These are phyloP conservation scores for Cebidichthys violaceus DNA, from an alignment of 2,113 vertebrate species.

Conservation along the genomic window DNA sequence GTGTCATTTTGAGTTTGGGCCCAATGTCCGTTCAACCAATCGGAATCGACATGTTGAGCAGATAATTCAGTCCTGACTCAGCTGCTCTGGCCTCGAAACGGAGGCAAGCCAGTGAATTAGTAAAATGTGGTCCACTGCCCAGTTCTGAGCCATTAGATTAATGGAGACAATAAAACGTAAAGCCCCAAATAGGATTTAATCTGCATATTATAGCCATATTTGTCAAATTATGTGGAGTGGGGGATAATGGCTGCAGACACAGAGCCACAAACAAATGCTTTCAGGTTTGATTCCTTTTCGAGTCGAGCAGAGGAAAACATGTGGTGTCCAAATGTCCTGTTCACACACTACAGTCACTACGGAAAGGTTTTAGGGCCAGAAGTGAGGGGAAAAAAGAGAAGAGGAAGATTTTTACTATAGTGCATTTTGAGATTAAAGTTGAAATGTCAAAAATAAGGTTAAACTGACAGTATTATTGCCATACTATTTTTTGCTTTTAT, in stretches of 20 bases:
- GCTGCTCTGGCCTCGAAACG: not conserved
- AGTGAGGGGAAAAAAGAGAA: too few relatives aligned
- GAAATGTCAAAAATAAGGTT: not conserved
- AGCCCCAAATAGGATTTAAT: conserved; percentile 39
- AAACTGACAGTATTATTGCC: not conserved
- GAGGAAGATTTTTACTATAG: too few relatives aligned
- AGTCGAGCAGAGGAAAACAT: not conserved
- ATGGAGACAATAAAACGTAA: conserved; percentile 22
- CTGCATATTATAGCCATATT: conserved; percentile 42
- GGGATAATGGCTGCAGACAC: not conserved
- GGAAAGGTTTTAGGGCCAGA: not conserved
- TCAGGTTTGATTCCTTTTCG: conserved; percentile 11
- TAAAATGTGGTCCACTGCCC: conserved; percentile 20
- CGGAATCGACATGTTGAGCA: not conserved
- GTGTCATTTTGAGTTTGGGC: not conserved
- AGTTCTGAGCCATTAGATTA: conserved; percentile 49
- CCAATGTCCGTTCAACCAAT: conserved; percentile 17
- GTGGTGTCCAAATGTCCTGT: not conserved
- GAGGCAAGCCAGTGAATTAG: conserved; percentile 24
- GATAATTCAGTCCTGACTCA: conserved; percentile 21
- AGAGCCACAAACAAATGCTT: conserved; percentile 8
- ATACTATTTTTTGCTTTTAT: too few relatives aligned
- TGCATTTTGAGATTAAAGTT: not conserved
- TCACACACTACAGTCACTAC: not conserved
- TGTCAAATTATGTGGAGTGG: conserved; percentile 45